These are phyloP conservation scores for Hystrix brachyura DNA, from an alignment of 2,113 vertebrate species.

Conservation along the genomic window DNA sequence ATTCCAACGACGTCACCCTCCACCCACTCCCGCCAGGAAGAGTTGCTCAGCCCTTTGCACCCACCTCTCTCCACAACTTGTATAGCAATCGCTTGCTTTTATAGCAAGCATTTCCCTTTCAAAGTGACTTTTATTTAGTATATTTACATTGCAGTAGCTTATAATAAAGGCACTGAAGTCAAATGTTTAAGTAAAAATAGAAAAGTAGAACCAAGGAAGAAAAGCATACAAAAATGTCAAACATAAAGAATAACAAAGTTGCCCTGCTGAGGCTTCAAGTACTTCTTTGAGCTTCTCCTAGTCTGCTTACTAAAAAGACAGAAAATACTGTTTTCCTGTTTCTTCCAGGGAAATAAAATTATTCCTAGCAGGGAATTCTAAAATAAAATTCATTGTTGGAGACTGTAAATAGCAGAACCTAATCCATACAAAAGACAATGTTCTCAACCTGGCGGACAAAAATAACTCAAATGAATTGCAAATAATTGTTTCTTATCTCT, in stretches of 20 bases:
- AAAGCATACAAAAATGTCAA: conserved; percentile 7
- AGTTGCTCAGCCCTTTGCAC: not conserved
- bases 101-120: not conserved
- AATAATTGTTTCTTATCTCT: conserved; percentile 48
- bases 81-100: not conserved
- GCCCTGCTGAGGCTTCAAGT: not conserved
- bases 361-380: not conserved
- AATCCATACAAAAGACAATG: conserved; percentile 15
- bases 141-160: not conserved
- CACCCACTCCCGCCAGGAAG: not conserved
- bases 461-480: conserved; percentile 13
- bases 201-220: conserved; percentile 30
- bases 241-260: conserved; percentile 14
- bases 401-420: not conserved
- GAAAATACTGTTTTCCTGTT: conserved; percentile 24
- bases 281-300: conserved; percentile 42
- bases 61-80: not conserved
- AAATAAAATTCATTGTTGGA: conserved; percentile 28
- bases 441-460: conserved; percentile 3
- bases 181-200: conserved; percentile 52
- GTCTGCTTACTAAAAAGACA: conserved; percentile 8
- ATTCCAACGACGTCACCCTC: not conserved
- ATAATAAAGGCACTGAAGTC: not conserved
- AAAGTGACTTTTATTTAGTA: conserved; percentile 15
- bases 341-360: conserved; percentile 38